Evolutionary conservation across 1,140 invertebrate species (phyloP).

Genomic region (Drosophila lini): DNA sequence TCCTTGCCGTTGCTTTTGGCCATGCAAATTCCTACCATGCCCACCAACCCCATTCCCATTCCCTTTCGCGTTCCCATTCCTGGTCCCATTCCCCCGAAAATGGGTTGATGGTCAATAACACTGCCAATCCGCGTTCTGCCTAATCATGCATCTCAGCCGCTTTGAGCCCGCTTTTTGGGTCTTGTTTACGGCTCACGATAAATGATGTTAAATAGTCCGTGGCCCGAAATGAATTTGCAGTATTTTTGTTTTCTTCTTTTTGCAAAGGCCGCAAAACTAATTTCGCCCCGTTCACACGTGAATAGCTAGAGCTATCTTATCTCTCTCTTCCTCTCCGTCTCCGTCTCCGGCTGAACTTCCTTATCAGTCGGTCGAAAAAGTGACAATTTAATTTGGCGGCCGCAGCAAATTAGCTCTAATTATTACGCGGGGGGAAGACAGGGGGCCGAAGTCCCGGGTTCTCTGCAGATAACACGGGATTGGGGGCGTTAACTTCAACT

Average conservation of each 20-base stretch:
- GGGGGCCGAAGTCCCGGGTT: not conserved
- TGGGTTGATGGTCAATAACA: slow-evolving; percentile 45
- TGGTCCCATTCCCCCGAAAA: slow-evolving; percentile 1
- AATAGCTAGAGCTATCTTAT: slow-evolving; percentile 23
- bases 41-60: not conserved
- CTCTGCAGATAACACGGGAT: slow-evolving; percentile 26
- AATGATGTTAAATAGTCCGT: slow-evolving; percentile 73
- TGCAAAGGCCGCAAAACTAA: slow-evolving; percentile 1
- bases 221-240: slow-evolving; percentile 46
- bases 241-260: slow-evolving; percentile 4
- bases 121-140: slow-evolving; percentile 44
- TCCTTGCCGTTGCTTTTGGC: slow-evolving; percentile 2
- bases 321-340: not conserved
- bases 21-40: slow-evolving; percentile 23
- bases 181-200: slow-evolving; percentile 53
- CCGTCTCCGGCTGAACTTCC: not conserved
- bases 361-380: slow-evolving; percentile 60
- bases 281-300: slow-evolving; percentile 37
- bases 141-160: slow-evolving; percentile 44
- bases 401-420: slow-evolving; percentile 77
- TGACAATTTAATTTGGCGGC: slow-evolving; percentile 71
- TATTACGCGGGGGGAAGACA: slow-evolving; percentile 35
- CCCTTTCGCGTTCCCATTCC: not conserved
- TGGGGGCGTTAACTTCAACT: slow-evolving; percentile 70
- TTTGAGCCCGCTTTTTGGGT: slow-evolving; percentile 13